These are phyloP conservation scores for Drosophila mimica DNA, from an alignment of 2,888 invertebrate species.

Conservation along the genomic window DNA sequence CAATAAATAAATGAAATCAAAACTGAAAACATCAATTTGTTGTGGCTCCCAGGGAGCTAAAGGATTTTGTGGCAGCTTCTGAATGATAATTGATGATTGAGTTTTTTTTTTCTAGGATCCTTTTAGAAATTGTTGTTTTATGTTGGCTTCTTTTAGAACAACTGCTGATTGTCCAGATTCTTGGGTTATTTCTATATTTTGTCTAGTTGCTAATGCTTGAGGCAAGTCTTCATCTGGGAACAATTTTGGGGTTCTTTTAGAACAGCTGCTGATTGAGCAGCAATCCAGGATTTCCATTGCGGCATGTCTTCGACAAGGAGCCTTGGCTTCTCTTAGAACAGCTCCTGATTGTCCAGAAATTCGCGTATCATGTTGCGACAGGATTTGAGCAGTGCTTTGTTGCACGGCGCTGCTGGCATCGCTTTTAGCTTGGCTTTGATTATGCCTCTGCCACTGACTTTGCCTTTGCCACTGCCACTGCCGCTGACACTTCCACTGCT, in stretches of 20 bases:
- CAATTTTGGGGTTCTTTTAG: slow-evolving; percentile 2
- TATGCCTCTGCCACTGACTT: slow-evolving; percentile 19
- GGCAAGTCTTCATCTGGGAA: background rate
- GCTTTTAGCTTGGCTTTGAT: slow-evolving; percentile 53
- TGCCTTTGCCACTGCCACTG: background rate
- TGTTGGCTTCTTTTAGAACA: background rate
- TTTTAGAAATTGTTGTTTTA: no score
- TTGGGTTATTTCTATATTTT: background rate
- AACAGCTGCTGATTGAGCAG: slow-evolving; percentile 44
- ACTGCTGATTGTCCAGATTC: background rate
- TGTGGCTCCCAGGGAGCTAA: background rate
- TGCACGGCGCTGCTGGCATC: slow-evolving; percentile 30
- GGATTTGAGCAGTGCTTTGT: slow-evolving; percentile 61
- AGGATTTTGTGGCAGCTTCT: background rate
- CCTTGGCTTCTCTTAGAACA: slow-evolving; percentile 30
- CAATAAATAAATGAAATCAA: slow-evolving; percentile 79
- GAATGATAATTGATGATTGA: no score
- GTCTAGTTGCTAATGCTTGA: background rate
- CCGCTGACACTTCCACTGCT: background rate
- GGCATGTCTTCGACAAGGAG: slow-evolving; percentile 25
- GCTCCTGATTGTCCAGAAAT: slow-evolving; percentile 69
- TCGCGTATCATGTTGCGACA: slow-evolving; percentile 75
- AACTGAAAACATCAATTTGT: slow-evolving; percentile 25
- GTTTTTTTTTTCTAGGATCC: background rate
- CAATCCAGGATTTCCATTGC: slow-evolving; percentile 11